Evolutionary conservation across 1,140 invertebrate species (phyloP).

Genomic region (Calosoma granatense): DNA sequence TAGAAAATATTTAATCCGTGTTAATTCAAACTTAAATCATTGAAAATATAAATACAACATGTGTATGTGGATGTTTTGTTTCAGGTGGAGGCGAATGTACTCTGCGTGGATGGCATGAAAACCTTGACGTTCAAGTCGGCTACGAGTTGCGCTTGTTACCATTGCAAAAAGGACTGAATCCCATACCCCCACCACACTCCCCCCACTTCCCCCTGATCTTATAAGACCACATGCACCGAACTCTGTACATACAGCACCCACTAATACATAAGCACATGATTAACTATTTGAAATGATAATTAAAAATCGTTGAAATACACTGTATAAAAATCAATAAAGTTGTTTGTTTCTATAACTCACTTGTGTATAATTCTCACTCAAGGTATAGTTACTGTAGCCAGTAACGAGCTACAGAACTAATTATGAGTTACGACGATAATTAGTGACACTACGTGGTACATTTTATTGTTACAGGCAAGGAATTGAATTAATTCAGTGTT

Average conservation of each 20-base stretch:
- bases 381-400: too few species aligned
- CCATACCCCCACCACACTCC: too few species aligned
- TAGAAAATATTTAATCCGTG: too few species aligned
- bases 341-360: constrained; percentile 5
- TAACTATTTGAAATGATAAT: background rate
- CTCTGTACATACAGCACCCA: background rate
- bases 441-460: too few species aligned
- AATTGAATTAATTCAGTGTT: too few species aligned
- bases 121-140: constrained; percentile 76
- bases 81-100: constrained; percentile 55
- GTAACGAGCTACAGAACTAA: too few species aligned
- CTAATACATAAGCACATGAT: background rate
- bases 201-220: background rate
- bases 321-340: constrained; percentile 4
- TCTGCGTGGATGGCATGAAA: constrained; percentile 64
- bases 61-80: too few species aligned
- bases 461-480: too few species aligned
- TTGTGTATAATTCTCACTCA: background rate
- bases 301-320: constrained; percentile 5
- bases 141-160: constrained; percentile 69
- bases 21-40: too few species aligned
- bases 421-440: too few species aligned
- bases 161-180: constrained; percentile 69
- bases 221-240: background rate
- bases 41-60: too few species aligned